phyloP scores from a whole-genome alignment of 2,113 vertebrate genomes.

The Pomatostomus ruficeps region DNA sequence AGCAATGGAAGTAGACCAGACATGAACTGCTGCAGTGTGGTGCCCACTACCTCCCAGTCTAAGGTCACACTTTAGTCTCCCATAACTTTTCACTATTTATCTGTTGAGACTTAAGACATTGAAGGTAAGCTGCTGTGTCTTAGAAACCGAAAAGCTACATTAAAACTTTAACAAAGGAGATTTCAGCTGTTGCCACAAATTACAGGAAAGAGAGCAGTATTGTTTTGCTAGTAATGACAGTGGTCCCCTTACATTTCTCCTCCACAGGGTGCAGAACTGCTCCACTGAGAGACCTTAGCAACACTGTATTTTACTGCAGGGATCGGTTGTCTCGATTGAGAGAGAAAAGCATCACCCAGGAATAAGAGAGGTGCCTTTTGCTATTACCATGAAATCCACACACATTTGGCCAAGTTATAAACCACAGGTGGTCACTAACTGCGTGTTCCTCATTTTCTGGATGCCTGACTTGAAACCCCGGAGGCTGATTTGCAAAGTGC shows the following conservation, averaged over 20 bases:
- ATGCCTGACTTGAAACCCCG: conserved; percentile 61
- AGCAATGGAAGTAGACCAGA: neutral
- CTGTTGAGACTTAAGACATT: neutral
- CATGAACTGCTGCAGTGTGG: neutral
- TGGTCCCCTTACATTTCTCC: neutral
- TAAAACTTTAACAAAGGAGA: neutral
- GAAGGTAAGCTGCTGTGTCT: neutral
- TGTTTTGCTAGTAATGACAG: neutral
- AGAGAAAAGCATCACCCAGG: conserved; percentile 16
- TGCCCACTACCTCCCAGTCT: neutral
- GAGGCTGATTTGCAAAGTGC: conserved; percentile 64
- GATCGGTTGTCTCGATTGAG: neutral
- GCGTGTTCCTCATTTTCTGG: conserved; percentile 65
- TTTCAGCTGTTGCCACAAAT: neutral
- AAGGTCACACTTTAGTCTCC: neutral
- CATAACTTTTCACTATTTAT: neutral
- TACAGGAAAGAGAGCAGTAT: neutral
- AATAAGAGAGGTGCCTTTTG: conserved; percentile 53
- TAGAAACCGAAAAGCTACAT: neutral
- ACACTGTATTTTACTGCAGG: neutral
- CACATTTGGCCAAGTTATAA: conserved; percentile 56
- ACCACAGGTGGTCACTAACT: conserved; percentile 67
- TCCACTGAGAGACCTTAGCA: neutral
- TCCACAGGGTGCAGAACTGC: neutral
- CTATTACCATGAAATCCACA: conserved; percentile 44